These are phyloP conservation scores for Campoletis raptor DNA, from an alignment of 2,888 invertebrate genomes.

Conservation along the genomic window DNA sequence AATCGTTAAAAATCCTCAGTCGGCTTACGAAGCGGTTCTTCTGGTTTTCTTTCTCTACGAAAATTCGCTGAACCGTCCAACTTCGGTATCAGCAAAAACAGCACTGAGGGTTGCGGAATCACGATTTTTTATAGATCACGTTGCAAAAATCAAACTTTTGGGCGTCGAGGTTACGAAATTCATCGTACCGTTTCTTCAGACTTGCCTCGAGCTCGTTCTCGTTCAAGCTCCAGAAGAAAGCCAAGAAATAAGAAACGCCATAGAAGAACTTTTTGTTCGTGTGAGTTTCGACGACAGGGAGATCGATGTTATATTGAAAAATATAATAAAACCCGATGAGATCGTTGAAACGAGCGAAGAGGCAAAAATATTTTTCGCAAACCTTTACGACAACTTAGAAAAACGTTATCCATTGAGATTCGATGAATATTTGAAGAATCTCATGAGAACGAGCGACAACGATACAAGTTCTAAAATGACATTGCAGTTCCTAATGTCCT, in stretches of 20 bases:
- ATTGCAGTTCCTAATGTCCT: slow-evolving; percentile 79
- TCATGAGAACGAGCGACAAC: slow-evolving; percentile 82
- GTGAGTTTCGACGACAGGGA: slow-evolving; percentile 87
- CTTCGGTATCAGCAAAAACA: slow-evolving; percentile 86
- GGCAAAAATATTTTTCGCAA: slow-evolving; percentile 73
- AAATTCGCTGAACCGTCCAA: slow-evolving; percentile 86
- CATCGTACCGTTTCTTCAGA: slow-evolving; percentile 86
- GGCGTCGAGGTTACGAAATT: slow-evolving; percentile 87
- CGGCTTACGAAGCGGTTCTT: slow-evolving; percentile 88
- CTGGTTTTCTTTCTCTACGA: slow-evolving; percentile 90
- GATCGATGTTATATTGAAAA: slow-evolving; percentile 78
- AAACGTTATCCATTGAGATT: slow-evolving; percentile 90
- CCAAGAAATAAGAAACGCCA: slow-evolving; percentile 86
- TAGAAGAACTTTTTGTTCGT: slow-evolving; percentile 87
- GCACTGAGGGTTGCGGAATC: slow-evolving; percentile 85
- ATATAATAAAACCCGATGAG: slow-evolving; percentile 67
- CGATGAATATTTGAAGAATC: slow-evolving; percentile 88
- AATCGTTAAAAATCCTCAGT: slow-evolving; percentile 86
- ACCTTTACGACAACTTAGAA: slow-evolving; percentile 86
- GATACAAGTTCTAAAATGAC: slow-evolving; percentile 71
- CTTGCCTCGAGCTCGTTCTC: slow-evolving; percentile 86
- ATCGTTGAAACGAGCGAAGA: slow-evolving; percentile 32
- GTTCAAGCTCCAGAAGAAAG: slow-evolving; percentile 79
- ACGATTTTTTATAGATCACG: slow-evolving; percentile 85
- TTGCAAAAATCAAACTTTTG: slow-evolving; percentile 86